Base-by-base conservation (phyloP, 2,113 vertebrate genomes). In the Stigmatopora argus region DNA sequence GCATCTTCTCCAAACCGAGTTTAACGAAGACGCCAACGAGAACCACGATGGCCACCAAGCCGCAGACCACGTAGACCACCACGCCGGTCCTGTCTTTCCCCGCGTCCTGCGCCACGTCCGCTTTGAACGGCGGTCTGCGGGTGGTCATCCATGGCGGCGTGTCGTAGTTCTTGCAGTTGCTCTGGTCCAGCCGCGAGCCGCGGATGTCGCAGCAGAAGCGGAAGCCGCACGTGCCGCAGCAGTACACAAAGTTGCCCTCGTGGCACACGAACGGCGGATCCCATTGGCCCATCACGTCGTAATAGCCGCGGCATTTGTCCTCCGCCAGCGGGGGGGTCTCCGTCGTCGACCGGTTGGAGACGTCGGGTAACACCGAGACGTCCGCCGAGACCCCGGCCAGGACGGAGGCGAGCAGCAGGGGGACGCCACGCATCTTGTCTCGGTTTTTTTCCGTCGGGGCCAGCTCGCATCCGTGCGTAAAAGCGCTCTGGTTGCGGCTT, bases 221-320 rank as follows among this genome's bases (percentile, higher is more conserved):
- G 91, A 98, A 99, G 91, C 96, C 97, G 91, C 97, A 99, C 91
- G 96, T 98, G 89, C 97, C 97, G 78, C 97, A 99, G 92, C 97
- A 99, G 87, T 93, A 98, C 78, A 97, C 91, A 92, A 97, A 99
- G 88, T 91, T 93, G 65, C 94, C 94, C 3, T 95, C 96, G 86
- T 89, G 92, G 91, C 97, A 99, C 78, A 95, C 93, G 85, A 99
- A 99, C 83, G 96, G 92, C 62, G 95, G 95, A 84, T 98, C 97
- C 95, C 96, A 99, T 87, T 99, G 97, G 80, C 97, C 97, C 97
- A 99, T 99, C 80, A 99, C 96, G 74, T 99, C 96, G 88, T 95
- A 99, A 88, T 99, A 99, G 60, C 97, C 97, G 66, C 93, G 91
- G 85, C 97, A 99, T 80, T 86, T 93, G 87, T 98, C 96, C 66